A percentile compares a stretch with the other conserved stretches of the same genome.
Evolutionary conservation across 2,797 vertebrate species (phyloP).

Genomic region (Phataginus tetradactyla): DNA sequence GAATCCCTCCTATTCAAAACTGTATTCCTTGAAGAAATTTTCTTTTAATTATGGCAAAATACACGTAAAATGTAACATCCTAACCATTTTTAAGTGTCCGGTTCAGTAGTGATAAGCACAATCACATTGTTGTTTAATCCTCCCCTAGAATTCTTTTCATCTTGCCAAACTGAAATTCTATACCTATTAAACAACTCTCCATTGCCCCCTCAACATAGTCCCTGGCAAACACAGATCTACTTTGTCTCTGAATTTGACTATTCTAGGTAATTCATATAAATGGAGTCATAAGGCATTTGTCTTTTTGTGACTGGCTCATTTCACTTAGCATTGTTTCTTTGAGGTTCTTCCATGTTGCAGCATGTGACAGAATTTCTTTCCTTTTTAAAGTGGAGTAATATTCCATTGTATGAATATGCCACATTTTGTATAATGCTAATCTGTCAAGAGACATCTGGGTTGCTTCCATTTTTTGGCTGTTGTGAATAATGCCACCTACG

Average conservation of each 20-base stretch:
- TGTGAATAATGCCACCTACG: not conserved
- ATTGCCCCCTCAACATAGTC: too few species aligned
- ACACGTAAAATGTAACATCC: not conserved
- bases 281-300: not conserved
- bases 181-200: not conserved
- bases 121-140: not conserved
- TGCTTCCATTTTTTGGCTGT: not conserved
- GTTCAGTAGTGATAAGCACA: not conserved
- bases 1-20: not conserved
- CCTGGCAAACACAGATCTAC: not conserved
- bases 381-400: not conserved
- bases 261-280: not conserved
- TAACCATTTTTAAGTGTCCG: not conserved
- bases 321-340: not conserved
- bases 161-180: slow-evolving; percentile 13
- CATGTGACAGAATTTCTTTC: not conserved
- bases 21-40: not conserved
- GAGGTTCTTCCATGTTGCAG: not conserved
- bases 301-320: not conserved
- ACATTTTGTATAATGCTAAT: not conserved
- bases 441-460: not conserved
- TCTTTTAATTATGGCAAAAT: not conserved
- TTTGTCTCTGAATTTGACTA: not conserved
- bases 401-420: not conserved
- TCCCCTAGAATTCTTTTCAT: not conserved